Evolutionary conservation across 2,797 vertebrate genomes (phyloP), one percentile per base, ranked within the genome.

Genomic region (Manis javanica): DNA sequence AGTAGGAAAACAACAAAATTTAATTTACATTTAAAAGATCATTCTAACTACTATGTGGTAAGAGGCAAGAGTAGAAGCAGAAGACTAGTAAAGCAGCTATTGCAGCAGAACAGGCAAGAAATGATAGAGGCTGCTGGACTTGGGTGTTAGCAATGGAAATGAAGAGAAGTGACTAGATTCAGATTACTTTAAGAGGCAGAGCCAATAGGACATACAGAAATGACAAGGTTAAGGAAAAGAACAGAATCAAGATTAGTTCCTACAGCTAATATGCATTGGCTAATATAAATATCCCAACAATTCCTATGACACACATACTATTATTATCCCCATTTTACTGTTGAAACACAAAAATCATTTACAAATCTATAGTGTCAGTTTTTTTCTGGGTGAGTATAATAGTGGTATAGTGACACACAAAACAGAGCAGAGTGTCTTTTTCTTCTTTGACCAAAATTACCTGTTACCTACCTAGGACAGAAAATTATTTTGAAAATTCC

Each of bases 271-370:
- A 90, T 9, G 26, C 26, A 81, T 4, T 61, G 11, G 46, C 13
- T 94, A 94, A 89, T 64, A 84, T 75, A 83, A 87, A 75, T 61
- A 23, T 89, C 55, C 14, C 66, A 37, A 64, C 16, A 92, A 93
- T 92, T 85, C n/a, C 63, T 61, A 55, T 64, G 10, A 94, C 3
- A 63, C 13, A 64, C 42, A 91, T 49, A 85, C 42, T 93, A 96
- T 96, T 94, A 95, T 97, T 96, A 96, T 95, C 96, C 96, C 96
- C 96, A 96, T 94, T 95, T 96, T 91, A 97, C 49, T 95, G 57
- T 2, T 86, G n/a, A 93, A 94, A 94, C 57, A 95, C 24, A 92
- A 91, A 97, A 90, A 68, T 90, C 31, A 90, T n/a, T 94, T 90
- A 84, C 26, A 72, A 85, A 85, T 74, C 69, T 69, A 18, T 16